These are phyloP conservation scores for Osmerus mordax DNA, from an alignment of 2,113 vertebrate genomes.

Conservation along the genomic window DNA sequence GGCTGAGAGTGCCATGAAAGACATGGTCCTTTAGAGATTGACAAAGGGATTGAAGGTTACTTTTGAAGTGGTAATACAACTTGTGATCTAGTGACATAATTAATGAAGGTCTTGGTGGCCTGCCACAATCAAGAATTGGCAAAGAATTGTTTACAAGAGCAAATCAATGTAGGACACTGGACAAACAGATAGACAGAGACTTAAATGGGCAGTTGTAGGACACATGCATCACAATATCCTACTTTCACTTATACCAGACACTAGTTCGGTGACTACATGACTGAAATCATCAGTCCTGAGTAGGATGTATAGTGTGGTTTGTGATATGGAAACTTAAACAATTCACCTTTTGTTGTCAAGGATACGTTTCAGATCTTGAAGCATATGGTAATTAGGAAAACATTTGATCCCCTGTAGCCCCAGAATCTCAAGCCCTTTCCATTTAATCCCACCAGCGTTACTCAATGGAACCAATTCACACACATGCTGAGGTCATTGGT, in stretches of 20 bases:
- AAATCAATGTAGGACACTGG: slow-evolving; percentile 36
- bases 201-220: background rate
- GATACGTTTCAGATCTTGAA: slow-evolving; percentile 15
- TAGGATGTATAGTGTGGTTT: too few species aligned
- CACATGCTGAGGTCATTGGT: slow-evolving; percentile 34
- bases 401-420: slow-evolving; percentile 17
- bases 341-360: slow-evolving; percentile 19
- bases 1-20: slow-evolving; percentile 32
- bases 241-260: background rate
- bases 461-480: slow-evolving; percentile 30
- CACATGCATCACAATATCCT: background rate
- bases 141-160: slow-evolving; percentile 38
- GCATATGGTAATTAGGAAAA: slow-evolving; percentile 26
- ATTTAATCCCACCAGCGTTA: slow-evolving; percentile 8
- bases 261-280: too few species aligned
- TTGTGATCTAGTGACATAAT: slow-evolving; percentile 56
- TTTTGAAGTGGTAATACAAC: slow-evolving; percentile 71
- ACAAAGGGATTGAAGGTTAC: slow-evolving; percentile 53
- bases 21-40: slow-evolving; percentile 44
- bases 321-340: background rate
- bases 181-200: too few species aligned
- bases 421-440: slow-evolving; percentile 15
- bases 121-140: slow-evolving; percentile 39
- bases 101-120: slow-evolving; percentile 69
- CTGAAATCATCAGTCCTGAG: too few species aligned